Percentiles rank a stretch among this genome's conserved stretches.
These are phyloP conservation scores for Andrena fulva DNA, from an alignment of 2,888 invertebrate species.

Conservation along the genomic window DNA sequence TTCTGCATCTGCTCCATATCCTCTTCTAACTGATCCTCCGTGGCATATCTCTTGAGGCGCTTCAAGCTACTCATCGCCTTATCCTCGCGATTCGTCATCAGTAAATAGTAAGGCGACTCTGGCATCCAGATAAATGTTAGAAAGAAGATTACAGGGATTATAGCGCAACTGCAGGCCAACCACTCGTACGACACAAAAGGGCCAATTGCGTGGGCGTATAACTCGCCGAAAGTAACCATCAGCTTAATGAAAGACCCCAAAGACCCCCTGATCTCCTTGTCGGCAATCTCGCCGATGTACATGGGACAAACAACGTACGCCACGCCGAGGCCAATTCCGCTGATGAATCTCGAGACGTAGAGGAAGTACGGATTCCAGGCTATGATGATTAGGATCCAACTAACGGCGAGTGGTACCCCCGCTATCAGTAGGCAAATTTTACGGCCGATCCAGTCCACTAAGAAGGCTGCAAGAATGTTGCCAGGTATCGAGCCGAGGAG, in stretches of 20 bases:
- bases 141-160: constrained; percentile 86
- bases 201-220: constrained; percentile 82
- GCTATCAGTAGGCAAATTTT: constrained; percentile 86
- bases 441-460: constrained; percentile 87
- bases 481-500: constrained; percentile 87
- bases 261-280: constrained; percentile 87
- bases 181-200: constrained; percentile 83
- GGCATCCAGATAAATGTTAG: constrained; percentile 87
- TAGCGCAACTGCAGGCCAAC: constrained; percentile 83
- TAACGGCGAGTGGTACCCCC: constrained; percentile 86
- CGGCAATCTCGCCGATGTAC: constrained; percentile 88
- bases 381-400: constrained; percentile 88
- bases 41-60: constrained; percentile 85
- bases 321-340: constrained; percentile 88
- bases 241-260: constrained; percentile 81
- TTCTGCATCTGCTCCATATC: constrained; percentile 84
- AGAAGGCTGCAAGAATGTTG: constrained; percentile 86
- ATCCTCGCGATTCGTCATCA: constrained; percentile 86
- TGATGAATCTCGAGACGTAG: constrained; percentile 87
- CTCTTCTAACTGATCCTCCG: constrained; percentile 85
- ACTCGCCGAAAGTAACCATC: constrained; percentile 82
- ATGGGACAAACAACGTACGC: constrained; percentile 88
- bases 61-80: constrained; percentile 85
- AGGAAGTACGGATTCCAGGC: constrained; percentile 87
- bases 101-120: constrained; percentile 88